Evolutionary conservation across 2,113 vertebrate genomes (phyloP), one percentile per base, ranked within the genome.

Genomic region (Pseudorhombus dupliciocellatus): DNA sequence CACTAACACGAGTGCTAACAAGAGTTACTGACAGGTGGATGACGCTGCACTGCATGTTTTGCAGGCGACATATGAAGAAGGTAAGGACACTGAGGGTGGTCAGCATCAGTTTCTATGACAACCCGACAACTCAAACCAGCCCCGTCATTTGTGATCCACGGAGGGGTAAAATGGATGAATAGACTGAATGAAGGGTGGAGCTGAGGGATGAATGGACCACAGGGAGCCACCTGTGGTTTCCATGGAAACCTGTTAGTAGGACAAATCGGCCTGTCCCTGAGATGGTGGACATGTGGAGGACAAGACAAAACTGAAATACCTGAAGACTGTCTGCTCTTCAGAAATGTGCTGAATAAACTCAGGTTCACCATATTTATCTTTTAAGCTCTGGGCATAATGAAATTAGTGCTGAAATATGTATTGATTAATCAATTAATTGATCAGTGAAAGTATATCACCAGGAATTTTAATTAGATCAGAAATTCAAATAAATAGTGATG

Each of bases 101-200:
- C 63, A 54, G 4, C 59, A 65, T n/a, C 53, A 2, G 74, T 89
- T 84, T 78, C 85, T 70, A 79, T 84, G 60, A 72, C 25, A 81
- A 88, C 80, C 44, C 16, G 37, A 77, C 26, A 16, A 50, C 16
- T 46, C 52, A 64, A 69, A 53, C 58, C 21, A 28, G 46, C 63
- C 65, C 67, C 66, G 24, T 70, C n/a, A 37, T 34, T 64, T 80
- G 54, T 58, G 76, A 84, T 77, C 58, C 73, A 6, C 40, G 16
- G 24, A 61, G 21, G 25, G 26, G 57, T 48, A 12, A 28, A 24
- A 59, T 64, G 50, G 26, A 59, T 64, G 60, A 71, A 67, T 9
- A 73, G 26, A 73, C 9, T 30, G 46, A 73, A 44, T 44, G 28
- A 70, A 42, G 22, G 67, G 48, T 48, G 59, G 72, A 70, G 67